Evolutionary conservation across 1,140 invertebrate genomes (phyloP), one percentile per base, ranked within the genome.

Genomic region (Conopomorpha cramerella): DNA sequence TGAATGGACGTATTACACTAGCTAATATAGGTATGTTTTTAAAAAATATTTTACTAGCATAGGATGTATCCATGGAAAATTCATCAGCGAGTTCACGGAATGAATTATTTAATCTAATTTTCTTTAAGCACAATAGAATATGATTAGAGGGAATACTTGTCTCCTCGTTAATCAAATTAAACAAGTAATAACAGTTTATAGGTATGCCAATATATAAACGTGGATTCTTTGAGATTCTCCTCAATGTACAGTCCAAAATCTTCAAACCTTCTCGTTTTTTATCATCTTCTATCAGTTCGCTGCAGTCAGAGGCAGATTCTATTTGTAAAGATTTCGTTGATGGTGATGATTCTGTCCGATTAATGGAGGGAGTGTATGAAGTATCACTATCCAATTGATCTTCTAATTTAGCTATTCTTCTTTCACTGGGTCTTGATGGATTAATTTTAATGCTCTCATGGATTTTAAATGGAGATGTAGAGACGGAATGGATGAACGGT

Each of bases 401-500:
- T 38, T 12, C 14, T 35, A 19, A 10, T 33, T 33, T 28, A 19
- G 15, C 25, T 33, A 23, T 29, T 42, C 7, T 28, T 32, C 17
- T 2, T 31, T 29, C 1, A 13, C 1, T 28, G 19, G 30, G 17
- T 23, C 8, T 43, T 35, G 30, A 25, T 38, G 36, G 41, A 7
- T 43, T 43, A 27, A 2, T 34, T 17, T 32, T 34, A 25, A 11
- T n/a, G 34, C 8, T 4, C 23, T 16, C 0, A 2, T 32, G 28
- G 8, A 43, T 43, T 35, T 43, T 37, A 38, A 38, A 43, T 43
- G 36, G 33, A 31, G 36, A 38, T 31, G 36, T 35, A 30, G 26
- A 34, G 10, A 38, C 28, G 30, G 41, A 43, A 29, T 43, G 35
- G 7, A 34, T 30, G 25, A 10, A 27, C 8, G 41, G 36, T 14